phyloP scores from a whole-genome alignment of 2,888 invertebrate genomes.

The Vannuccia rotundouncinata region DNA sequence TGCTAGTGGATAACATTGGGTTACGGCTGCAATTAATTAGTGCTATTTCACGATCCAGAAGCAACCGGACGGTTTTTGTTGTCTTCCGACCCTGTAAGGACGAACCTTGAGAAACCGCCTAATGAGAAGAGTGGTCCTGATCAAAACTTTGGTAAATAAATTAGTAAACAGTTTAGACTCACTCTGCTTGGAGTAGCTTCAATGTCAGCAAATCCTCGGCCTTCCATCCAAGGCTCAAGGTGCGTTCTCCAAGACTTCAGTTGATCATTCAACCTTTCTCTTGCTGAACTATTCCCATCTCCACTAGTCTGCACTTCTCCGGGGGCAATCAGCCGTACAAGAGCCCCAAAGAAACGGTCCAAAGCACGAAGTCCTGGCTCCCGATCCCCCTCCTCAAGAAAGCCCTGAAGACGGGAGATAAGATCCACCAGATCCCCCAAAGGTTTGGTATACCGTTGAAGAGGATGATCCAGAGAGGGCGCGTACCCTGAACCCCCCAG shows the following conservation, averaged over 20 bases:
- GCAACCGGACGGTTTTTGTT: neutral
- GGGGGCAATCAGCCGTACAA: neutral
- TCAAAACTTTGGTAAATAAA: neutral
- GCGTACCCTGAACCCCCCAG: neutral
- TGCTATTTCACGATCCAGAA: neutral
- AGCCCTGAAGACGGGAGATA: neutral
- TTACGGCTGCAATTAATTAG: neutral
- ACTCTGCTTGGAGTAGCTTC: neutral
- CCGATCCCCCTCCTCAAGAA: neutral
- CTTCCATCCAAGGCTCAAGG: neutral
- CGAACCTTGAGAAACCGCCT: neutral
- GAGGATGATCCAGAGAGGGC: neutral
- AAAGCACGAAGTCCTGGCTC: neutral
- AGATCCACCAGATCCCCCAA: neutral
- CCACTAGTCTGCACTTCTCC: too few species aligned
- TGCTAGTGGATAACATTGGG: neutral
- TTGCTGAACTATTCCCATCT: neutral
- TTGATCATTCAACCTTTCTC: neutral
- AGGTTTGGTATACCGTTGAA: neutral
- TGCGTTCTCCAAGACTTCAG: neutral
- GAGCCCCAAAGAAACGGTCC: neutral
- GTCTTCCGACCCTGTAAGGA: neutral
- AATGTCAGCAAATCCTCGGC: neutral
- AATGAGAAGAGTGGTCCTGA: too few species aligned
- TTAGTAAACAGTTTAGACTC: neutral